phyloP scores from a whole-genome alignment of 2,113 vertebrate genomes.

The Siniperca knerii region DNA sequence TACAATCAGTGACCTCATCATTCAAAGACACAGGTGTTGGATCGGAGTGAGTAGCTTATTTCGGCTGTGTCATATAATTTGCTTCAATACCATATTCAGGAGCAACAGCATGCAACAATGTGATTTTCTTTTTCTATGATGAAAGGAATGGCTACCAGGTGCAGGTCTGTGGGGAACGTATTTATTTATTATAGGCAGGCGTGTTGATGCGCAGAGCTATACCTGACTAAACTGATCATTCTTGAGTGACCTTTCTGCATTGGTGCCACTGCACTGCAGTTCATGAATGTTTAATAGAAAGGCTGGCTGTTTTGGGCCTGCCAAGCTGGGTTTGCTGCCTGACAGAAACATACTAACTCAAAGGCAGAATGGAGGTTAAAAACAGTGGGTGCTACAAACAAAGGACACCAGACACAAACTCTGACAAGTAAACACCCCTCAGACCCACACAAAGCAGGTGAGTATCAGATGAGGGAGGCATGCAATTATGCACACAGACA shows the following conservation, averaged over 20 bases:
- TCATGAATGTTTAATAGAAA: conserved; percentile 83
- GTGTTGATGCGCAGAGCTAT: conserved; percentile 48
- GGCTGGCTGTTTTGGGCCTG: conserved; percentile 70
- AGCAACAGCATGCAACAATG: conserved; percentile 33
- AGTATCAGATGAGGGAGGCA: conserved; percentile 19
- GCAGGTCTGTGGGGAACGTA: conserved; percentile 49
- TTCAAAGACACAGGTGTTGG: conserved; percentile 13
- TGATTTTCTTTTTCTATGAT: conserved; percentile 54
- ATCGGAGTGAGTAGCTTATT: neutral
- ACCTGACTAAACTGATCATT: conserved; percentile 66
- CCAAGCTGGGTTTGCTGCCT: conserved; percentile 63
- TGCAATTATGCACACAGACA: conserved; percentile 35
- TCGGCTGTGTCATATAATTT: conserved; percentile 28
- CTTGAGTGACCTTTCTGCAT: conserved; percentile 80
- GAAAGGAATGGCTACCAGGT: conserved; percentile 36
- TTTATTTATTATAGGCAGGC: conserved; percentile 61
- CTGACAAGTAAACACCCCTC: conserved; percentile 58
- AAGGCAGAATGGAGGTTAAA: conserved; percentile 65
- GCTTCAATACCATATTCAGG: conserved; percentile 26
- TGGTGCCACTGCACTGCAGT: conserved; percentile 72
- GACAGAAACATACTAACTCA: conserved; percentile 70
- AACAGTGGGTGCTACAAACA: conserved; percentile 53
- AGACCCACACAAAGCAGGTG: conserved; percentile 32
- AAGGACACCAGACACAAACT: conserved; percentile 43
- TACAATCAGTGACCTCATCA: conserved; percentile 16